Conservation (phyloP, 2,888 invertebrate genomes). For the Ormyrus labotus region DNA sequence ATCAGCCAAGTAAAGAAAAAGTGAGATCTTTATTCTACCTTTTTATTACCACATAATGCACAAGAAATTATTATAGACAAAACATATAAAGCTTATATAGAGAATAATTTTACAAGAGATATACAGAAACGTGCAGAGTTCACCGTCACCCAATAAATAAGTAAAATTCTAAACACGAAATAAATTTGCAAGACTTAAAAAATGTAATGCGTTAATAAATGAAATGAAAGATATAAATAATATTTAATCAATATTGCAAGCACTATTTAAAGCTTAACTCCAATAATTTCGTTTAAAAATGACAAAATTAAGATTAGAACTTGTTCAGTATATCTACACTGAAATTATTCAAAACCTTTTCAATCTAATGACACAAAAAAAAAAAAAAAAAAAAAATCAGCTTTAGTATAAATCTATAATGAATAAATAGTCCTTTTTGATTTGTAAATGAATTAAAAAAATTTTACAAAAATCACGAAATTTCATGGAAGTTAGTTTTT, state of each 20-base stretch:
- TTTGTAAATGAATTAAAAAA: no score
- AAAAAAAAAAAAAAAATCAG: no score
- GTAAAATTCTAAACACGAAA: conserved; percentile 1
- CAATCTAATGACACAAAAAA: no score
- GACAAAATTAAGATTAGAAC: no score
- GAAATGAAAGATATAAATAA: no score
- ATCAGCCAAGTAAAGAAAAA: conserved; percentile 59
- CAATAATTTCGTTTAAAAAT: neutral
- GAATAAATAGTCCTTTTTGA: no score
- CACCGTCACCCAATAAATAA: conserved; percentile 17
- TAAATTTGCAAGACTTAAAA: neutral
- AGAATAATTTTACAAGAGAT: conserved; percentile 16
- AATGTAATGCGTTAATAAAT: no score
- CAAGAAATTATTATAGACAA: conserved; percentile 7
- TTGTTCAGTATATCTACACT: no score
- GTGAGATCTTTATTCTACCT: conserved; percentile 63
- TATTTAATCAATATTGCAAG: neutral
- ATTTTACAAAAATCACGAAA: no score
- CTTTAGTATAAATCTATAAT: no score
- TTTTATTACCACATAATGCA: conserved; percentile 32
- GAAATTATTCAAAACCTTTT: no score
- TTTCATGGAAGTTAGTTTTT: no score
- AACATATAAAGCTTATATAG: neutral
- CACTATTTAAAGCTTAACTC: neutral
- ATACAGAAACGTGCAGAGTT: conserved; percentile 29